phyloP scores from a whole-genome alignment of 2,888 invertebrate species.

The Eretmocerus hayati region DNA sequence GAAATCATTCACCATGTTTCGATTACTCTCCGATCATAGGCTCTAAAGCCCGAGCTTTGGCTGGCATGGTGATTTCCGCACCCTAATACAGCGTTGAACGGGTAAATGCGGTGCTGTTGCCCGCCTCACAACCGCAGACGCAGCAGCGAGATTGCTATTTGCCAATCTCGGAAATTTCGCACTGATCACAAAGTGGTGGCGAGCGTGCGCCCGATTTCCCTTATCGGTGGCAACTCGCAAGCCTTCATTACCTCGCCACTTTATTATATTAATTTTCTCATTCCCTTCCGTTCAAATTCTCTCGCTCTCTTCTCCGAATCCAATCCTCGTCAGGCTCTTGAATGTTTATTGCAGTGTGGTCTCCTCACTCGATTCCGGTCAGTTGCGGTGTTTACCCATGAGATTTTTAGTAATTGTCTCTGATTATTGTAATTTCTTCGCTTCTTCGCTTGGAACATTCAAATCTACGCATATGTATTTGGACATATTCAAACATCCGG shows the following conservation, averaged over 20 bases:
- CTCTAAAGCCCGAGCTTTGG: no score
- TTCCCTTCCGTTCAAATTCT: constrained; percentile 1
- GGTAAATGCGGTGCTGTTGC: constrained; percentile 16
- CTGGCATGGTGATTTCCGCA: not conserved
- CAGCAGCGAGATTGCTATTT: constrained; percentile 17
- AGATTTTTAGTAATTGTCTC: no score
- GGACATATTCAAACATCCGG: no score
- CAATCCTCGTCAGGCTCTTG: not conserved
- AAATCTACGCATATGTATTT: no score
- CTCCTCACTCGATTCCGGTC: no score
- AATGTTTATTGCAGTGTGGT: no score
- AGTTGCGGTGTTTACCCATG: no score
- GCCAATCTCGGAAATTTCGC: constrained; percentile 21
- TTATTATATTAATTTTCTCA: constrained; percentile 22
- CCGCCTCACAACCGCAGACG: not conserved
- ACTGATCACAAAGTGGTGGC: constrained; percentile 15
- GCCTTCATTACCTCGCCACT: constrained; percentile 12
- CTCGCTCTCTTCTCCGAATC: not conserved
- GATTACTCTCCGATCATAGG: no score
- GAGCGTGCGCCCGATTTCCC: constrained; percentile 7
- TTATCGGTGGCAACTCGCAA: constrained; percentile 2
- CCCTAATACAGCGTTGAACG: constrained; percentile 2
- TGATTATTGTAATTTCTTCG: no score
- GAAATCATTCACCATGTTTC: no score
- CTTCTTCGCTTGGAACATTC: no score